phyloP scores from a whole-genome alignment of 2,113 vertebrate genomes.

The Acrocephalus kingi region DNA sequence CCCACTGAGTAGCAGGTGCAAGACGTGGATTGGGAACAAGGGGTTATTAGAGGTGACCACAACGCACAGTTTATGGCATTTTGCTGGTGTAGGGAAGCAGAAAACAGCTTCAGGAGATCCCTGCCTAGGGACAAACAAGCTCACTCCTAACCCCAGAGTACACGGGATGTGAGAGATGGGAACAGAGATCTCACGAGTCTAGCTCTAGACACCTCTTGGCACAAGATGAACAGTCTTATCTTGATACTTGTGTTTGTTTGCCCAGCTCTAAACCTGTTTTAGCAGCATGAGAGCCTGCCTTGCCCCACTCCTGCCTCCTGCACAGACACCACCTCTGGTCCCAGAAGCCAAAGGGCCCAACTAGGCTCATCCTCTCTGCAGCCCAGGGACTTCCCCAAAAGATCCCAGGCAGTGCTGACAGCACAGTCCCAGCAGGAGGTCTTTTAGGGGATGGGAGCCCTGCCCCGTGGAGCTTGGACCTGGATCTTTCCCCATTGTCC shows the following conservation, averaged over 20 bases:
- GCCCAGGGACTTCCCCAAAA: neutral
- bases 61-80: neutral
- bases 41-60: slow-evolving; percentile 10
- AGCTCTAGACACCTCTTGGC: slow-evolving; percentile 22
- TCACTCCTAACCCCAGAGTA: neutral
- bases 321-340: neutral
- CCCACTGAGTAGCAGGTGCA: slow-evolving; percentile 2
- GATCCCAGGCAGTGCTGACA: neutral
- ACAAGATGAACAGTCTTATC: slow-evolving; percentile 12
- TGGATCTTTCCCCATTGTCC: neutral
- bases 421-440: fast-evolving
- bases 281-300: neutral
- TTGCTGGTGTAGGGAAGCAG: neutral
- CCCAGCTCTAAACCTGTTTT: slow-evolving; percentile 36
- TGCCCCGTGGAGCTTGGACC: neutral
- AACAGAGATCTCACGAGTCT: neutral
- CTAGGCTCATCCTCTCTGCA: neutral
- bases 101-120: neutral
- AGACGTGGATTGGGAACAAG: neutral
- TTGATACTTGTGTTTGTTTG: slow-evolving; percentile 20
- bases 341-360: neutral
- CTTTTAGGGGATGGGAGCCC: neutral
- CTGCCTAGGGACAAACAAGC: neutral
- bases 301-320: neutral
- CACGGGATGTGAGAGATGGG: fast-evolving